Percentiles rank a stretch among this genome's conserved stretches.
These are phyloP conservation scores for Netelia virgata DNA, from an alignment of 2,888 invertebrate species.

Conservation along the genomic window DNA sequence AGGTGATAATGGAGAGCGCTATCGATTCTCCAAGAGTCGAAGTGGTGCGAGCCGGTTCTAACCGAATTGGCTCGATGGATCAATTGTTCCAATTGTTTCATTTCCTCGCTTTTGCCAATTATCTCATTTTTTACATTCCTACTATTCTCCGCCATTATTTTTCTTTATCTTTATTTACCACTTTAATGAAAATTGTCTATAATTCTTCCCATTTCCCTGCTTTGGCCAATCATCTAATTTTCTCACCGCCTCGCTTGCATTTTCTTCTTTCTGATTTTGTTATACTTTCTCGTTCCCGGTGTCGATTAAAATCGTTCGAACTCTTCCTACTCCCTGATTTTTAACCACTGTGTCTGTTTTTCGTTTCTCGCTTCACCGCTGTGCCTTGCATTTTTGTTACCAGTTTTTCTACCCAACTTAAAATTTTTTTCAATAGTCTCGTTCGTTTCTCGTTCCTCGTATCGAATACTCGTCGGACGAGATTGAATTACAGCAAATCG, in stretches of 20 bases:
- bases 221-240: neutral
- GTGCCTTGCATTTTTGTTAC: neutral
- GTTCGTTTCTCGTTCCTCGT: neutral
- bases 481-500: slow-evolving; percentile 36
- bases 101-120: slow-evolving; percentile 31
- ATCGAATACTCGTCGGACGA: neutral
- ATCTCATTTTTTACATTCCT: neutral
- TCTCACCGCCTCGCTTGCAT: neutral
- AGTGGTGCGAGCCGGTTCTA: neutral
- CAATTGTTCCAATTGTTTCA: slow-evolving; percentile 43
- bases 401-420: neutral
- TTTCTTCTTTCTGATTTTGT: neutral
- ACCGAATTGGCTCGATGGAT: slow-evolving; percentile 18
- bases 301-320: too few species aligned
- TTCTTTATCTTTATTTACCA: too few species aligned
- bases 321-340: too few species aligned
- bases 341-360: too few species aligned
- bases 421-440: neutral
- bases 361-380: too few species aligned
- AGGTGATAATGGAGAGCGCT: neutral
- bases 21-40: neutral
- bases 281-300: too few species aligned
- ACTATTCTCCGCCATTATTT: neutral
- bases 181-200: neutral
- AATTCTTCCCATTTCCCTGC: neutral